These are phyloP conservation scores for Molorchus minor DNA, from an alignment of 2,888 invertebrate genomes.

Conservation along the genomic window DNA sequence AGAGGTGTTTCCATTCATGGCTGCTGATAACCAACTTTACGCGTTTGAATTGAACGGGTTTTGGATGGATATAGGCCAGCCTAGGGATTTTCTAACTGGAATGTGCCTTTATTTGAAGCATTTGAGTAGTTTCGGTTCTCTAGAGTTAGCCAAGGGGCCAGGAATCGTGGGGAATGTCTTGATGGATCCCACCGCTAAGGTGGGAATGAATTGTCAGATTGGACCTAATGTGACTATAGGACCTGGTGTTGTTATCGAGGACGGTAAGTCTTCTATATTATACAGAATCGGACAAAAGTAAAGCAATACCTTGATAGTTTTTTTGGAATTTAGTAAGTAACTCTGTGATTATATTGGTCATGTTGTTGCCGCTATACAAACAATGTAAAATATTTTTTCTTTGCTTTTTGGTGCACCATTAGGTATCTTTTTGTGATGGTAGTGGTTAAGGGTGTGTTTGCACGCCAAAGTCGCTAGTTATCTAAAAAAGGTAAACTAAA, in stretches of 20 bases:
- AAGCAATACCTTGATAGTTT: too few relatives aligned
- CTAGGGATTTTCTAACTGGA: constrained; percentile 95
- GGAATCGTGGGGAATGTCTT: constrained; percentile 92
- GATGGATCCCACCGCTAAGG: constrained; percentile 89
- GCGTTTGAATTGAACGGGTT: constrained; percentile 96
- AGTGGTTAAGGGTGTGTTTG: too few relatives aligned
- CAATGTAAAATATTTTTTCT: too few relatives aligned
- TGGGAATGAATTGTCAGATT: constrained; percentile 93
- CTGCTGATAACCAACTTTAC: constrained; percentile 81
- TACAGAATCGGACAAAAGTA: too few relatives aligned
- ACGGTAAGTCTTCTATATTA: constrained; percentile 75
- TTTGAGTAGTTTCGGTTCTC: constrained; percentile 79
- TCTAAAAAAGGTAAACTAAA: too few relatives aligned
- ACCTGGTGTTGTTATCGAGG: constrained; percentile 89
- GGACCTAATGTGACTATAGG: constrained; percentile 99
- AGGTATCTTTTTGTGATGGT: too few relatives aligned
- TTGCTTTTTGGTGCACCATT: too few relatives aligned
- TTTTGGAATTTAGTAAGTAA: too few relatives aligned
- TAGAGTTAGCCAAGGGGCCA: constrained; percentile 74
- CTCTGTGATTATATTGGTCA: too few relatives aligned
- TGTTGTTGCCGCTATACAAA: too few relatives aligned
- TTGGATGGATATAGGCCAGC: constrained; percentile 99
- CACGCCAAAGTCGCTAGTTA: too few relatives aligned
- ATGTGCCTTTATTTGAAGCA: constrained; percentile 93
- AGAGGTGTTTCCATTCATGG: constrained; percentile 97